Percentiles rank a stretch among this genome's conserved stretches.
phyloP scores from a whole-genome alignment of 2,797 vertebrate genomes.

The Phoebastria nigripes region DNA sequence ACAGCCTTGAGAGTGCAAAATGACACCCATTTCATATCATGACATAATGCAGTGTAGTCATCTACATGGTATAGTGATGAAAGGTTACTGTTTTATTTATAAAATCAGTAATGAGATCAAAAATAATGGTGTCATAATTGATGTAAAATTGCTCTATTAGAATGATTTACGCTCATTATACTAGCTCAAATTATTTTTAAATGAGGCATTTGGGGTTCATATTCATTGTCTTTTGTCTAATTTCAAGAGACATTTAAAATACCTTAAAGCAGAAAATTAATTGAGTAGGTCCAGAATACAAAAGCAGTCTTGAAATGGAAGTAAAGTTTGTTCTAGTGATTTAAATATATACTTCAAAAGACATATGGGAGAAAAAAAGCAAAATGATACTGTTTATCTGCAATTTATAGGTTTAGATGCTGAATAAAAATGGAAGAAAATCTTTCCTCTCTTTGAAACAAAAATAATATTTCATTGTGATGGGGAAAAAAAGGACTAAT shows the following conservation, averaged over 20 bases:
- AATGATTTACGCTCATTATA: conserved; percentile 63
- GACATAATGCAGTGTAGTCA: background rate
- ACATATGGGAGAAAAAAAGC: background rate
- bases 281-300: background rate
- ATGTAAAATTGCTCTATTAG: conserved; percentile 60
- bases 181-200: conserved; percentile 59
- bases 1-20: background rate
- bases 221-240: conserved; percentile 32
- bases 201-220: conserved; percentile 30
- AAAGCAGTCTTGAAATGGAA: background rate
- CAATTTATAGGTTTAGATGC: background rate
- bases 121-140: conserved; percentile 60
- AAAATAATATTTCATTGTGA: background rate
- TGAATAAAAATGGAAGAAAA: background rate
- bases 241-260: conserved; percentile 56
- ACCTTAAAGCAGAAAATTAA: conserved; percentile 43
- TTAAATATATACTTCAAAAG: background rate
- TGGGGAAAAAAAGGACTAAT: background rate
- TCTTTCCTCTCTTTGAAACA: background rate
- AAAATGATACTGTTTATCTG: background rate
- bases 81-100: conserved; percentile 64
- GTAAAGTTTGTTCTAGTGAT: background rate
- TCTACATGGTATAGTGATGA: background rate
- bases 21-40: background rate
- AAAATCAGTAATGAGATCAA: conserved; percentile 45